Base-by-base conservation (phyloP, 2,797 vertebrate genomes). In the Cygnus olor region DNA sequence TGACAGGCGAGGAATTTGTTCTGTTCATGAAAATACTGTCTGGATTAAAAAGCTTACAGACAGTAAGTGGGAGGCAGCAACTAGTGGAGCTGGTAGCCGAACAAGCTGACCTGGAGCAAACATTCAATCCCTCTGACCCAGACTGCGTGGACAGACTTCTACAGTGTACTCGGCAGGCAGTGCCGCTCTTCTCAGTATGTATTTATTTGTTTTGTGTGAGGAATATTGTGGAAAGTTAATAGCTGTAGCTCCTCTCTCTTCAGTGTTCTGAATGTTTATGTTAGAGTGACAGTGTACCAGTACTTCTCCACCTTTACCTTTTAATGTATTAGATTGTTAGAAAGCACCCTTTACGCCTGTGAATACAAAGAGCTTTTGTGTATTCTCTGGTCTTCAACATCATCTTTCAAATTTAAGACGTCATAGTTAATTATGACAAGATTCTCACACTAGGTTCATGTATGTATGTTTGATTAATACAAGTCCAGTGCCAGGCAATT, bases 1-100 rank as follows among this genome's bases (percentile, higher is more conserved):
- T 99, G 93, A 99, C 99, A 0, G 99, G 99, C 19, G 99, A 99
- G 94, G 99, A 99, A 97, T 99, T 99, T 98, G 99, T 99, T 72
- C 98, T 99, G 42, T 98, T 99, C 97, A 99, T 99, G 99, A 99
- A 99, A 44, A 97, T 99, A 54, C 80, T 99, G 60, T 99, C 99
- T 2, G 98, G 98, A 16, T 97, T 99, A 83, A 99, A 98, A 96
- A 98, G 97, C 83, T 97, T 99, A 88, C 99, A 99, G 98, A 99
- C 99, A 13, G 99, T 99, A 66, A 99, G 98, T 24, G 99, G 99
- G 19, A 98, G 99, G 38, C 99, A 99, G 92, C 99, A 99, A 32
- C 98, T 99, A 54, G 99, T 99, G 79, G 99, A 99, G 97, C 97
- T 99, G 95, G 99, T 99, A 80, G 99, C 99, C 0, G 99, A 99